Percentiles rank a stretch among this genome's conserved stretches.
Conservation (phyloP, 2,797 vertebrate species). For the Enteromius argenteus region DNA sequence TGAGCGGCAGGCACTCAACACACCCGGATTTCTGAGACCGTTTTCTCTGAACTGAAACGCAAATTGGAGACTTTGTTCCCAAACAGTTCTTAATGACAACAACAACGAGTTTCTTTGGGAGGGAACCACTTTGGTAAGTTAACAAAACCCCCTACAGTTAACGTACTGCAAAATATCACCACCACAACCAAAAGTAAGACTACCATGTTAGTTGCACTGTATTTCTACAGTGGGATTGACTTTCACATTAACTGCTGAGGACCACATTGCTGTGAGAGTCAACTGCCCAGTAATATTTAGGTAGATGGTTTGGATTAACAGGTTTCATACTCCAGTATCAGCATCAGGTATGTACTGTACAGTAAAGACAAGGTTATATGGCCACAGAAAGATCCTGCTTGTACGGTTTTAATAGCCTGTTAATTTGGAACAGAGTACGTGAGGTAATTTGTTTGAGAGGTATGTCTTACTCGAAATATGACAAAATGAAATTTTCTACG, state of each 20-base stretch:
- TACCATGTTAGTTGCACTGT: slow-evolving; percentile 33
- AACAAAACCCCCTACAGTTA: slow-evolving; percentile 50
- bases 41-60: slow-evolving; percentile 5
- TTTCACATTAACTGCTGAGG: slow-evolving; percentile 67
- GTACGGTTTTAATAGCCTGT: slow-evolving; percentile 60
- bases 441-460: slow-evolving; percentile 50
- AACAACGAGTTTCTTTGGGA: slow-evolving; percentile 51
- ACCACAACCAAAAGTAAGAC: slow-evolving; percentile 43
- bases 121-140: slow-evolving; percentile 62
- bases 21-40: slow-evolving; percentile 17
- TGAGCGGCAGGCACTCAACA: background rate
- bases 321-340: slow-evolving; percentile 66
- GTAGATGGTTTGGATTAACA: slow-evolving; percentile 56
- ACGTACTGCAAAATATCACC: slow-evolving; percentile 44
- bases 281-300: slow-evolving; percentile 65
- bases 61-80: slow-evolving; percentile 35
- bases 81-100: slow-evolving; percentile 37
- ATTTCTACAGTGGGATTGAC: slow-evolving; percentile 54
- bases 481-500: background rate
- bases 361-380: slow-evolving; percentile 51
- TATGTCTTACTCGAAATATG: slow-evolving; percentile 27
- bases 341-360: slow-evolving; percentile 54
- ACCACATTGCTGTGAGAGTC: slow-evolving; percentile 62
- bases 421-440: slow-evolving; percentile 27
- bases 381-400: slow-evolving; percentile 58